A percentile compares a stretch with the other conserved stretches of the same genome.
These are phyloP conservation scores for Pachyramphus minor DNA, from an alignment of 2,113 vertebrate genomes.

Conservation along the genomic window DNA sequence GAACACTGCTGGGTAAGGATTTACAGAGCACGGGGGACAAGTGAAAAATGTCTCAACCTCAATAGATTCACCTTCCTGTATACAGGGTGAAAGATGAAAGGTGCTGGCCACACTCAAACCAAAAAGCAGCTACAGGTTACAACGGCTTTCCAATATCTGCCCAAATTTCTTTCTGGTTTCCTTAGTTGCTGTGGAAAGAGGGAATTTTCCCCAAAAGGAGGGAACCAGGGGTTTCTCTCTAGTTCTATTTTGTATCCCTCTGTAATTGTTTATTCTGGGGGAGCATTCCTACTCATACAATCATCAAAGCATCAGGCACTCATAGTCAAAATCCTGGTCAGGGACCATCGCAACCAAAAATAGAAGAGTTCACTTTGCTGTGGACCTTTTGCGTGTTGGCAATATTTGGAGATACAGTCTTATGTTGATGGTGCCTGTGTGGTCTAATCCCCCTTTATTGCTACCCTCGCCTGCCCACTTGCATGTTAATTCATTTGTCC, in stretches of 20 bases:
- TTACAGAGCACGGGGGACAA: neutral
- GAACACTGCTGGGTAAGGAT: neutral
- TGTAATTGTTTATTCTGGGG: neutral
- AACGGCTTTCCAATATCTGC: neutral
- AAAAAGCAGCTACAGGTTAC: neutral
- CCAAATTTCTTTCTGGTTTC: neutral
- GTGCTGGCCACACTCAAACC: neutral
- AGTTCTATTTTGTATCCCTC: neutral
- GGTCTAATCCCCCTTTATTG: constrained; percentile 23
- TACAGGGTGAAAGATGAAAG: neutral
- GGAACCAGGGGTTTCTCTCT: neutral
- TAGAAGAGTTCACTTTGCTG: neutral
- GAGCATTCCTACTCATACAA: neutral
- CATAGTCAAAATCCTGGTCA: neutral
- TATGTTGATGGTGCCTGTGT: constrained; percentile 12
- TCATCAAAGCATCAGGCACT: neutral
- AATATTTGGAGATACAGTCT: neutral
- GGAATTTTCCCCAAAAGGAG: neutral
- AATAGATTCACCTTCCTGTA: neutral
- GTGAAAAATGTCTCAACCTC: neutral
- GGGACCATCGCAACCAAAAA: accelerated
- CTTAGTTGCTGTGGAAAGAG: neutral
- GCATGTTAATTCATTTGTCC: constrained; percentile 23
- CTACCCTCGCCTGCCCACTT: neutral
- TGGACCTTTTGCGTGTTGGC: neutral